phyloP scores from a whole-genome alignment of 1,140 invertebrate genomes.

The Hyphantria cunea region DNA sequence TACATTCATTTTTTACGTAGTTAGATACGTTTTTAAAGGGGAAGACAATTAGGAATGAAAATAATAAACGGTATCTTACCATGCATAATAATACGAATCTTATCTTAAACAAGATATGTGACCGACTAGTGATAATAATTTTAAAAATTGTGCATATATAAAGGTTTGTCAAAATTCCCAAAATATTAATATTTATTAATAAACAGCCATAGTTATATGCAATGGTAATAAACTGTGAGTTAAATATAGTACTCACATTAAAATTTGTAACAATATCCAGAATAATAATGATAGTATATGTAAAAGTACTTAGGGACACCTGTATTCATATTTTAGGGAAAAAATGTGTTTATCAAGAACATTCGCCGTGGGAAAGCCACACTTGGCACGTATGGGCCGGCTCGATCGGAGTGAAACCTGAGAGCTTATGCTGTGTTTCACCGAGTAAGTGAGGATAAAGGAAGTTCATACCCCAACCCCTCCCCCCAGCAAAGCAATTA shows the following conservation, averaged over 20 bases:
- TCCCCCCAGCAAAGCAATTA: too few relatives aligned
- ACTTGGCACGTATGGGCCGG: too few relatives aligned
- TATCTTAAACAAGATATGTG: constrained; percentile 32
- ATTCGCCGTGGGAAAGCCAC: too few relatives aligned
- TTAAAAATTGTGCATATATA: constrained; percentile 46
- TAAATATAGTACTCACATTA: constrained; percentile 17
- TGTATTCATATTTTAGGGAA: constrained; percentile 4
- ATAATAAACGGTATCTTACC: constrained; percentile 12
- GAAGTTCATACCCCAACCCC: too few relatives aligned
- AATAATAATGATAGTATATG: constrained; percentile 1
- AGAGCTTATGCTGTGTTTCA: too few relatives aligned
- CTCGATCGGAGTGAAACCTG: too few relatives aligned
- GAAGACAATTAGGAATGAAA: constrained; percentile 20
- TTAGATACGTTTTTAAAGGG: too few relatives aligned
- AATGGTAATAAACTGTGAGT: neutral
- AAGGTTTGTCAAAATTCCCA: constrained; percentile 30
- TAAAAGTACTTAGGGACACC: neutral
- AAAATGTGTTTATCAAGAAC: too few relatives aligned
- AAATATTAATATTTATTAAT: neutral
- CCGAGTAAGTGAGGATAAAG: too few relatives aligned
- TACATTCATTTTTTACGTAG: too few relatives aligned
- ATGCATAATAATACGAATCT: constrained; percentile 26
- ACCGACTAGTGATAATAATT: constrained; percentile 41
- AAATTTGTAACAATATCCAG: constrained; percentile 16
- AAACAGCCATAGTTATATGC: neutral